Evolutionary conservation across 2,113 vertebrate species (phyloP).

Genomic region (Dasyurus viverrinus): DNA sequence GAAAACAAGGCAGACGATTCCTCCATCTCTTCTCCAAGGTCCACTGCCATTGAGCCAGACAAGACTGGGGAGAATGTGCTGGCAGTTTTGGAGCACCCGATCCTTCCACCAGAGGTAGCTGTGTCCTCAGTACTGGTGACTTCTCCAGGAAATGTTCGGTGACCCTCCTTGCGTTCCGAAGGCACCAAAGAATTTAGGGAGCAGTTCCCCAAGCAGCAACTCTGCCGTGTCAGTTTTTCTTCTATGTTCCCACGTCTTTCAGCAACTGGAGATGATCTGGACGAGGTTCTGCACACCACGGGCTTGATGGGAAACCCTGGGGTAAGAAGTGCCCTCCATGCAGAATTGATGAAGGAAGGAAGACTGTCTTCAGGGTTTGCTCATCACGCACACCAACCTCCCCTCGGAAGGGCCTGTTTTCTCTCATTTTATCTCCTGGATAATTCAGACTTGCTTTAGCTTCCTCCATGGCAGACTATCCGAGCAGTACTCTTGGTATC

Average conservation of each 20-base stretch:
- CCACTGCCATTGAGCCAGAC: neutral
- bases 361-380: neutral
- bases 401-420: neutral
- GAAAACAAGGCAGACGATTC: neutral
- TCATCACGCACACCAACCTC: neutral
- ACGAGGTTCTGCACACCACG: neutral
- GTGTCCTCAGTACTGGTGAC: constrained; percentile 10
- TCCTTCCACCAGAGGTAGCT: constrained; percentile 65
- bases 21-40: neutral
- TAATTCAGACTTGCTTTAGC: neutral
- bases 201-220: neutral
- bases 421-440: neutral
- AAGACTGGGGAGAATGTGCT: neutral
- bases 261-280: too few species aligned
- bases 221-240: neutral
- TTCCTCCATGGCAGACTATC: neutral
- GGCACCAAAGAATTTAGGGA: neutral
- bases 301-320: neutral
- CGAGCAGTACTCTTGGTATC: neutral
- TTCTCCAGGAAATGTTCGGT: neutral
- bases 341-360: neutral
- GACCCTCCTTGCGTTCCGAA: neutral
- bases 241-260: neutral
- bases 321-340: neutral
- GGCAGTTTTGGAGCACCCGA: neutral